phyloP scores from a whole-genome alignment of 37 sponge, comb jelly and placozoan species.

The Beroe ovata region DNA sequence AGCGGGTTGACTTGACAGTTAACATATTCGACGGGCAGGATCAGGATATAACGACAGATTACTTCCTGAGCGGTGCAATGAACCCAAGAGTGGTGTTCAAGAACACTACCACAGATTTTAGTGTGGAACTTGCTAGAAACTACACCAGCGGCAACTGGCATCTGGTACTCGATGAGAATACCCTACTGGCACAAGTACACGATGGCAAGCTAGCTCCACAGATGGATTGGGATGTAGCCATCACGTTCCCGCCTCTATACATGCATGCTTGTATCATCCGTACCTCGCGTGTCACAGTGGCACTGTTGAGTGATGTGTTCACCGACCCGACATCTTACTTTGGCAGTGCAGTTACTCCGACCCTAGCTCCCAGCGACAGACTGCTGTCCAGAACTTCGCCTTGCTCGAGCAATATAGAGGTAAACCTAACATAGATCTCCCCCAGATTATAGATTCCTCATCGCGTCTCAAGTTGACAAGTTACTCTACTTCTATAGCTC shows the following conservation, averaged over 20 bases:
- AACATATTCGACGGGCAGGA: slow-evolving; percentile 6
- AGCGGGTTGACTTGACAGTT: neutral
- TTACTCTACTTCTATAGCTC: too few relatives aligned
- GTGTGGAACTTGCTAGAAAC: neutral
- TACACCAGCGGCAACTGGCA: slow-evolving; percentile 26
- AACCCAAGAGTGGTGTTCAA: neutral
- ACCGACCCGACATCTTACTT: neutral
- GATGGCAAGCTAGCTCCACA: neutral
- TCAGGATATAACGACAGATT: slow-evolving; percentile 23
- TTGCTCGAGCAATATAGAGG: neutral
- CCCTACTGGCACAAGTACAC: neutral
- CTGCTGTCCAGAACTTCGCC: slow-evolving; percentile 1
- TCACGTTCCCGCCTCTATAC: slow-evolving; percentile 2
- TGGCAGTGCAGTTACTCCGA: neutral
- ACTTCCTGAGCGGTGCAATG: slow-evolving; percentile 11
- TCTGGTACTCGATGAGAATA: neutral
- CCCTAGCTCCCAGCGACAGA: neutral
- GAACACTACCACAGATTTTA: neutral
- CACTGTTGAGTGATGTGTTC: neutral
- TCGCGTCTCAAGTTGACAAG: too few relatives aligned
- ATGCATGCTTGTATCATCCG: slow-evolving; percentile 10
- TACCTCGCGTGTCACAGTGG: neutral
- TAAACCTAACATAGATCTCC: too few relatives aligned
- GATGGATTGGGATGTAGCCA: neutral
- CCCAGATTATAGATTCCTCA: too few relatives aligned